phyloP scores from a whole-genome alignment of 2,113 vertebrate species.

The Coptodon rendalli region DNA sequence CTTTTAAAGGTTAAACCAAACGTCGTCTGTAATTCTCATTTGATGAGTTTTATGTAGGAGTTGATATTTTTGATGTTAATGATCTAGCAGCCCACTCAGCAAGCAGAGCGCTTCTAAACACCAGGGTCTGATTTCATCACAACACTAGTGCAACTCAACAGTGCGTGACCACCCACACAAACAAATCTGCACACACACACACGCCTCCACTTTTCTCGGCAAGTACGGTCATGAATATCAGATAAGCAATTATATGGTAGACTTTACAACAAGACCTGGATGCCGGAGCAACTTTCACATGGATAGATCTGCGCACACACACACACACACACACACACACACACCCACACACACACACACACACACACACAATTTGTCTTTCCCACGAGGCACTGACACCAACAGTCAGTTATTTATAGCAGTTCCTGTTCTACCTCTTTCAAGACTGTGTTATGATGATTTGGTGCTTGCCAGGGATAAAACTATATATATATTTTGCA shows the following conservation, averaged over 20 bases:
- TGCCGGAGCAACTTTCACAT: not conserved
- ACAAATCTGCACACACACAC: not conserved
- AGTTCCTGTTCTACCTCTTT: not conserved
- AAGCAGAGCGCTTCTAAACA: not conserved
- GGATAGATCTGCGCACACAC: not conserved
- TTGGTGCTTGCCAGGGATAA: not conserved
- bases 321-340: too few relatives aligned
- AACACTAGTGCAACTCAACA: not conserved
- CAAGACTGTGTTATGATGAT: not conserved
- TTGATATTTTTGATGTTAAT: not conserved
- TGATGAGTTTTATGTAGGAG: not conserved
- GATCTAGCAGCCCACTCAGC: not conserved
- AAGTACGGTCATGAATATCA: slow-evolving; percentile 7
- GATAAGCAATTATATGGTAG: slow-evolving; percentile 1
- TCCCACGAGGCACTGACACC: not conserved
- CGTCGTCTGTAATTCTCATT: not conserved
- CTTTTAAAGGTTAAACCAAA: not conserved
- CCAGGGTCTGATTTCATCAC: not conserved
- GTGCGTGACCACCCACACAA: not conserved
- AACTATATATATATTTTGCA: not conserved
- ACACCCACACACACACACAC: not conserved
- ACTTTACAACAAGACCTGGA: slow-evolving; percentile 1
- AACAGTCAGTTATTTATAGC: not conserved
- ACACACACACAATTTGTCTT: not conserved
- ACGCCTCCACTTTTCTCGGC: not conserved